These are phyloP conservation scores for Cetoscarus ocellatus DNA, from an alignment of 2,797 vertebrate species.

Conservation along the genomic window DNA sequence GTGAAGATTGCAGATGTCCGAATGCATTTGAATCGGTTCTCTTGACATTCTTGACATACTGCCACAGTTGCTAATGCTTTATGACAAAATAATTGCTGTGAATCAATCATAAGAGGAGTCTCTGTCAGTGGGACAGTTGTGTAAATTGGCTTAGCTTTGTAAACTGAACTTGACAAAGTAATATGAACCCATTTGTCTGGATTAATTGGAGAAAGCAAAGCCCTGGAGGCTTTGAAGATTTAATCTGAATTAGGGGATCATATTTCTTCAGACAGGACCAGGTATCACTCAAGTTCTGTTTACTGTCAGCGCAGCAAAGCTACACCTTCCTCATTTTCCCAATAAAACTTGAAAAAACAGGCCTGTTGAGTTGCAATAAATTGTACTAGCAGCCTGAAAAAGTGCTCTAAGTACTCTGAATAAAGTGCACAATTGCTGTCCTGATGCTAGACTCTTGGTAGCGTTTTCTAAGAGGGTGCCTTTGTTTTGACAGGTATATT, in stretches of 20 bases:
- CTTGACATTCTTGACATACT: neutral
- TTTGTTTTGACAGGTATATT: conserved; percentile 85
- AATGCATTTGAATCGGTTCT: conserved; percentile 28
- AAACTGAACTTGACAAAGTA: conserved; percentile 36
- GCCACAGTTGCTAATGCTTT: conserved; percentile 10
- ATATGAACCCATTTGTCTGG: conserved; percentile 42
- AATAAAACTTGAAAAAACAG: conserved; percentile 55
- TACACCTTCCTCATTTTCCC: conserved; percentile 3
- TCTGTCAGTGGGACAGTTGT: conserved; percentile 40
- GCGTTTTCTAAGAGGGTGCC: conserved; percentile 24
- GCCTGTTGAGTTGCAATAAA: conserved; percentile 44
- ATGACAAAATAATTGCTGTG: conserved; percentile 52
- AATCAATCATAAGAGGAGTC: conserved; percentile 35
- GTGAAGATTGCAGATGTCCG: conserved; percentile 39
- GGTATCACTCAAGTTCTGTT: conserved; percentile 38
- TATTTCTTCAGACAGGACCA: conserved; percentile 44
- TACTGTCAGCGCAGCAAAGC: conserved; percentile 31
- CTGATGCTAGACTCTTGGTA: conserved; percentile 15
- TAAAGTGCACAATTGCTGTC: conserved; percentile 24
- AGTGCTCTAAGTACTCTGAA: conserved; percentile 45
- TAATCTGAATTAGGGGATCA: conserved; percentile 42
- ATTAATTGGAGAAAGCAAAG: conserved; percentile 60
- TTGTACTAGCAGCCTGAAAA: conserved; percentile 49
- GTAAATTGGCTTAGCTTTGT: conserved; percentile 36
- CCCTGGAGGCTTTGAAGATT: conserved; percentile 42